Evolutionary conservation across 2,113 vertebrate genomes (phyloP).

Genomic region (Rhea americana): DNA sequence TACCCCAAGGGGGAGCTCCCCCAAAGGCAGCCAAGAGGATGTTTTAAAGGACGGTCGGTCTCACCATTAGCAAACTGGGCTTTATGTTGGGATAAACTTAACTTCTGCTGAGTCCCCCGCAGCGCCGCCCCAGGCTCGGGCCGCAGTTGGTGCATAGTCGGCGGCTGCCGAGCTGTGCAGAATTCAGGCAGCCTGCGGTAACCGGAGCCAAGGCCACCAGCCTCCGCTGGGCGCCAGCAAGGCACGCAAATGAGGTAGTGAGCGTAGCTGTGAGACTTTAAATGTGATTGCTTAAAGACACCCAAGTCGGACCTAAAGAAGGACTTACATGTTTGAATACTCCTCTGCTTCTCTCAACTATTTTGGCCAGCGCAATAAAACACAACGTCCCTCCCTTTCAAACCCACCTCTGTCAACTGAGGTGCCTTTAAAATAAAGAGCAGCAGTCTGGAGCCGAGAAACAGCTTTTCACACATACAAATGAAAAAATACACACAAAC

Average conservation of each 20-base stretch:
- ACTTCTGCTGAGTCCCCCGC: too few species aligned
- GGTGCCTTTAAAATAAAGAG: neutral
- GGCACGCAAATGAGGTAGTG: accelerated
- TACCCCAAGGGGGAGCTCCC: neutral
- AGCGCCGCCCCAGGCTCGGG: too few species aligned
- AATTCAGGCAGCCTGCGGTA: neutral
- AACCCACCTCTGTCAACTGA: neutral
- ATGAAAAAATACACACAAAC: neutral
- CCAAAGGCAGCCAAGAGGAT: neutral
- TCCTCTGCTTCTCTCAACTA: neutral
- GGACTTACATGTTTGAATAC: neutral
- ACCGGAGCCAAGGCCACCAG: too few species aligned
- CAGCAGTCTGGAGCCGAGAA: neutral
- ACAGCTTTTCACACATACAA: neutral
- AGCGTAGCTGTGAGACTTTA: neutral
- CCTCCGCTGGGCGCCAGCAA: neutral
- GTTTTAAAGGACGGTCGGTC: neutral
- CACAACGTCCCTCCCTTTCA: neutral
- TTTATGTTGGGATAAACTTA: neutral
- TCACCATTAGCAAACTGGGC: neutral
- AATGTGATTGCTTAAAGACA: neutral
- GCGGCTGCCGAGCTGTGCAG: too few species aligned
- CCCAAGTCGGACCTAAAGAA: neutral
- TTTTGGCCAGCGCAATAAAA: neutral
- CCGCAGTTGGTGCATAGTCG: neutral